These are phyloP conservation scores for Butorides virescens DNA, from an alignment of 2,113 vertebrate species.

Conservation along the genomic window DNA sequence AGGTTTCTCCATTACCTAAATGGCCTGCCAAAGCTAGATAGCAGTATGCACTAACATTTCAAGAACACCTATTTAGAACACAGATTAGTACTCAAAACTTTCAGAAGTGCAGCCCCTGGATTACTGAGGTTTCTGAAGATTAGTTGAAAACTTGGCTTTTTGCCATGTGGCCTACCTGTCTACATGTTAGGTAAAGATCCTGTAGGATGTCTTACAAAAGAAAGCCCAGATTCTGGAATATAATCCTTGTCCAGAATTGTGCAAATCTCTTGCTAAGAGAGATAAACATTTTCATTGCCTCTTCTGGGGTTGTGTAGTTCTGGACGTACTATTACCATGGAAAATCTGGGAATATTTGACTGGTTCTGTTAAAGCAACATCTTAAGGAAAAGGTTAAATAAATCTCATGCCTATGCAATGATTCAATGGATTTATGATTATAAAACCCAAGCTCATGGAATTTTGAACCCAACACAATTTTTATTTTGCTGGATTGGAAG, in stretches of 20 bases:
- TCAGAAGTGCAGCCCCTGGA: neutral
- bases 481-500: neutral
- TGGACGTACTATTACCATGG: neutral
- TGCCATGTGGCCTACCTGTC: neutral
- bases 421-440: neutral
- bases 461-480: constrained; percentile 4
- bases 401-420: neutral
- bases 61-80: neutral
- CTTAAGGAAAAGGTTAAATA: neutral
- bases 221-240: neutral
- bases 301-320: neutral
- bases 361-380: neutral
- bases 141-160: neutral
- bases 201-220: neutral
- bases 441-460: neutral
- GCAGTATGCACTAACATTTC: neutral
- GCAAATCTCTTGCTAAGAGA: neutral
- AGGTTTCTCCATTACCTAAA: neutral
- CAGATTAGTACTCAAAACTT: neutral
- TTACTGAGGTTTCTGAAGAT: neutral
- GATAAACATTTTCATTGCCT: neutral
- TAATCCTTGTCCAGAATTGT: neutral
- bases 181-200: neutral
- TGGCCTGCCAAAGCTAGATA: neutral
- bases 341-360: neutral